phyloP scores from a whole-genome alignment of 2,113 vertebrate genomes.

The Lasiurus borealis region DNA sequence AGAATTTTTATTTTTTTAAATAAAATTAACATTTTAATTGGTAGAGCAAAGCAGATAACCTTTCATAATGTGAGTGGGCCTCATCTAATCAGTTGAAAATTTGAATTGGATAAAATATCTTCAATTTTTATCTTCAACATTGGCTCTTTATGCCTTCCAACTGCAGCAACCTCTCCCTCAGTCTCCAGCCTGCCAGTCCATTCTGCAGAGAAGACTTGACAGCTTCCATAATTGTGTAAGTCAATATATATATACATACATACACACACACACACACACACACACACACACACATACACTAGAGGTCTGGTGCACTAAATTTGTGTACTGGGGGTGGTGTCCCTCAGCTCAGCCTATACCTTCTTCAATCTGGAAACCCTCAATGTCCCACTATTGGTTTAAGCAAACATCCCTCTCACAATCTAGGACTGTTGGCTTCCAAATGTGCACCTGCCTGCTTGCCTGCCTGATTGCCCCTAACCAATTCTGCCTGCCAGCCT shows the following conservation, averaged over 20 bases:
- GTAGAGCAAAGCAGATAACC: not conserved
- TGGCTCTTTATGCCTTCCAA: not conserved
- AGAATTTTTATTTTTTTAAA: not conserved
- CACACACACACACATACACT: too few species aligned
- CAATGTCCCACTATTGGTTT: too few species aligned
- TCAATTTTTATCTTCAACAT: not conserved
- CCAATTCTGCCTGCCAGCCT: too few species aligned
- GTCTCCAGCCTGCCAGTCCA: not conserved
- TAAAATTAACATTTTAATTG: not conserved
- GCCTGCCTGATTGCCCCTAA: too few species aligned
- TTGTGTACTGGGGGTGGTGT: too few species aligned
- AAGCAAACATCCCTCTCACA: too few species aligned
- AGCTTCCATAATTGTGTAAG: not conserved
- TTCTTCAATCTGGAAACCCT: too few species aligned
- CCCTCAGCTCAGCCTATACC: too few species aligned
- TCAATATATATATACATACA: not conserved
- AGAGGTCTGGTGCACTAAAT: too few species aligned
- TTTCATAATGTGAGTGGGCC: not conserved
- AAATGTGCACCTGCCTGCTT: too few species aligned
- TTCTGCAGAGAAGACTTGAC: not conserved
- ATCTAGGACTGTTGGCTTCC: too few species aligned
- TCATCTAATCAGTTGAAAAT: not conserved
- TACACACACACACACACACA: too few species aligned
- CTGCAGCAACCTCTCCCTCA: not conserved
- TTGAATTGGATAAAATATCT: not conserved